These are phyloP conservation scores for Ceramica pisi DNA, from an alignment of 2,888 invertebrate species.

Conservation along the genomic window DNA sequence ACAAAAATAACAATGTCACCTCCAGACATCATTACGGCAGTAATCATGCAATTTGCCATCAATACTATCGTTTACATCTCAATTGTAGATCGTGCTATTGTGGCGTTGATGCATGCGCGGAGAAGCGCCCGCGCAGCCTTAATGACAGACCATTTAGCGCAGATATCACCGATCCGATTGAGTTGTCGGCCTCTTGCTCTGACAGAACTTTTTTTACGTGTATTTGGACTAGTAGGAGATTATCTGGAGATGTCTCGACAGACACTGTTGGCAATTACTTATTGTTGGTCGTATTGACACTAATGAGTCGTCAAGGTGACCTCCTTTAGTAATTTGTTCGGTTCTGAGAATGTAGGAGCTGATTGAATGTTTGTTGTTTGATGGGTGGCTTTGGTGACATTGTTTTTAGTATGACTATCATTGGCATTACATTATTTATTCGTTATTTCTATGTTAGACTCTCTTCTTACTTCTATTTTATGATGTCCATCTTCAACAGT, in stretches of 20 bases:
- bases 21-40: slow-evolving; percentile 35
- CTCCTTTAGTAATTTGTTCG: slow-evolving; percentile 49
- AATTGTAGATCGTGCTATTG: slow-evolving; percentile 79
- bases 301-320: slow-evolving; percentile 63
- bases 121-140: slow-evolving; percentile 73
- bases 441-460: background rate
- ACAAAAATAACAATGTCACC: slow-evolving; percentile 37
- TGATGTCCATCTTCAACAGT: background rate
- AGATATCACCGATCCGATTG: slow-evolving; percentile 78
- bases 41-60: slow-evolving; percentile 58
- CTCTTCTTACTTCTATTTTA: background rate
- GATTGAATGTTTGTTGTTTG: slow-evolving; percentile 31
- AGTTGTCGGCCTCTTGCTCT: slow-evolving; percentile 75
- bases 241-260: slow-evolving; percentile 58
- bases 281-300: slow-evolving; percentile 62
- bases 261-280: slow-evolving; percentile 56
- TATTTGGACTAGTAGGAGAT: slow-evolving; percentile 75
- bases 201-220: slow-evolving; percentile 74
- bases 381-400: slow-evolving; percentile 5
- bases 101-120: slow-evolving; percentile 71
- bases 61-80: slow-evolving; percentile 74
- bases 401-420: background rate
- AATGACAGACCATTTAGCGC: slow-evolving; percentile 85
- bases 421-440: too few relatives aligned
- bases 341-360: slow-evolving; percentile 56